A percentile compares a stretch with the other conserved stretches of the same genome.
These are phyloP conservation scores for Reinhardtius hippoglossoides DNA, from an alignment of 2,113 vertebrate species.

Conservation along the genomic window DNA sequence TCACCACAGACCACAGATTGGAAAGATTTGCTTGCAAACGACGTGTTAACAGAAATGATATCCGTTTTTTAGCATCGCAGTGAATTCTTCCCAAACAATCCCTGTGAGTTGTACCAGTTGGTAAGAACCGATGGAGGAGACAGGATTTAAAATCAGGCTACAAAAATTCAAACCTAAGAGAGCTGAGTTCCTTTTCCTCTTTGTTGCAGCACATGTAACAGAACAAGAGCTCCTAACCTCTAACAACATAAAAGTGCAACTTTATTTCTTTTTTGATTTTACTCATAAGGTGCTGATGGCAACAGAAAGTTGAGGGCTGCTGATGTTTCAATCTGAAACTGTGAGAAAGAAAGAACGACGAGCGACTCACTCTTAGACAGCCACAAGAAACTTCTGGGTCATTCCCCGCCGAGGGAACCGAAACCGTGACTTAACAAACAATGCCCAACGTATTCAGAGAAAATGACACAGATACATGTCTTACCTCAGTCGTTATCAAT, in stretches of 20 bases:
- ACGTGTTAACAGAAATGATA: neutral
- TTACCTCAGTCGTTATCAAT: conserved; percentile 36
- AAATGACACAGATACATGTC: conserved; percentile 4
- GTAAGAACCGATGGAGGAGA: neutral
- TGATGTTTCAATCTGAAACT: conserved; percentile 39
- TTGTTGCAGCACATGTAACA: conserved; percentile 71
- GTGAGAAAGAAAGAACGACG: conserved; percentile 9
- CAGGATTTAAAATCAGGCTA: neutral
- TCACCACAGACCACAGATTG: neutral
- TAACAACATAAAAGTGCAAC: conserved; percentile 81
- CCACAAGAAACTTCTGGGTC: conserved; percentile 37
- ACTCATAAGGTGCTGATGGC: conserved; percentile 83
- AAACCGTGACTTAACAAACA: conserved; percentile 26
- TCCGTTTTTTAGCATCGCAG: neutral
- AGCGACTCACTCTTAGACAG: conserved; percentile 9
- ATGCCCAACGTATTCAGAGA: conserved; percentile 34
- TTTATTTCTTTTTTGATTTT: conserved; percentile 54
- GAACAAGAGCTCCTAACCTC: conserved; percentile 59
- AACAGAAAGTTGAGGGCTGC: conserved; percentile 64
- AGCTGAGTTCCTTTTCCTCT: conserved; percentile 55
- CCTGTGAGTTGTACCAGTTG: neutral
- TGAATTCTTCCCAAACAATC: neutral
- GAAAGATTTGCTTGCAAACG: neutral
- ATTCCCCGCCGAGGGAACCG: conserved; percentile 39
- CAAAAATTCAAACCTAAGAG: conserved; percentile 27